These are phyloP conservation scores for Bradysia coprophila DNA, from an alignment of 1,140 invertebrate genomes.

Conservation along the genomic window DNA sequence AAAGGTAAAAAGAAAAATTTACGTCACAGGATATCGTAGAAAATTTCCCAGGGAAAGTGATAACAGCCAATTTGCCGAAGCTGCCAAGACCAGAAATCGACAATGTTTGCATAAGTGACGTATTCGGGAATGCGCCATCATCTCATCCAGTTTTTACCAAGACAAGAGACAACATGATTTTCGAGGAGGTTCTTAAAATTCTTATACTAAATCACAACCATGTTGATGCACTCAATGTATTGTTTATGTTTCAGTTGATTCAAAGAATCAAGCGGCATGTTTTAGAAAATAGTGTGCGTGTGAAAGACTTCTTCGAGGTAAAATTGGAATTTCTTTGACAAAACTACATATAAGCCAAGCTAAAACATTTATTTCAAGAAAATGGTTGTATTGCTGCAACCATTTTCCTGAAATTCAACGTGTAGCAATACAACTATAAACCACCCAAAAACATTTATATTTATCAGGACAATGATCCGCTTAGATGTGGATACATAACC, in stretches of 20 bases:
- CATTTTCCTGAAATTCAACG: too few species aligned
- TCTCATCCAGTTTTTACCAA: conserved; percentile 33
- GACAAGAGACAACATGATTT: conserved; percentile 19
- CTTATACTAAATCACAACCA: conserved; percentile 7
- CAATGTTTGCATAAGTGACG: conserved; percentile 24
- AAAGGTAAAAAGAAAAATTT: too few species aligned
- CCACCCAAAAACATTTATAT: background rate
- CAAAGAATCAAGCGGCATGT: conserved; percentile 36
- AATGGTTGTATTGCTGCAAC: too few species aligned
- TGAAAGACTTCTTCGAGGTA: conserved; percentile 35
- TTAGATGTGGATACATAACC: conserved; percentile 39
- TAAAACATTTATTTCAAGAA: too few species aligned
- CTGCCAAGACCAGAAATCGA: conserved; percentile 39
- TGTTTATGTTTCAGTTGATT: background rate
- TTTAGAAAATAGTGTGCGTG: conserved; percentile 34
- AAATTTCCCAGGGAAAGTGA: conserved; percentile 37
- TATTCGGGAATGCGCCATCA: conserved; percentile 30
- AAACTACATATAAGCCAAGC: background rate
- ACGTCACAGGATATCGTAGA: conserved; percentile 29
- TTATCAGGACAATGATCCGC: conserved; percentile 35
- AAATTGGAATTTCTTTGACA: too few species aligned
- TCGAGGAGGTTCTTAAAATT: conserved; percentile 23
- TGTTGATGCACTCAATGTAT: background rate
- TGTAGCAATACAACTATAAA: too few species aligned
- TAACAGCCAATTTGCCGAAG: conserved; percentile 43